Percentiles rank a stretch among this genome's conserved stretches.
Evolutionary conservation across 2,113 vertebrate genomes (phyloP).

Genomic region (Crypturellus undulatus): DNA sequence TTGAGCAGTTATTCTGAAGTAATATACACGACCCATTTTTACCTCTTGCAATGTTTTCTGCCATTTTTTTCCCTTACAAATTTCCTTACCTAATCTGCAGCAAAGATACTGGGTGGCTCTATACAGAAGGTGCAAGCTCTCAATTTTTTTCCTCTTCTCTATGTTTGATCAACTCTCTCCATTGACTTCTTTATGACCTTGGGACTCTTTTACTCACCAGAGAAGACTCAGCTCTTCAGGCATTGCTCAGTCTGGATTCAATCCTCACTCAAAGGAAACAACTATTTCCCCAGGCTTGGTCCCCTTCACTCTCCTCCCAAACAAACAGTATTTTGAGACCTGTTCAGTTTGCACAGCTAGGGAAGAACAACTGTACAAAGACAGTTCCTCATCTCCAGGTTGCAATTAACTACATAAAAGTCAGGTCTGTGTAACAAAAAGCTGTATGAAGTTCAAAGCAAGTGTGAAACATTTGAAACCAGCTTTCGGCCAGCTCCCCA

Average conservation of each 20-base stretch:
- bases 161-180: background rate
- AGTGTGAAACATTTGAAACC: background rate
- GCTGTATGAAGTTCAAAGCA: background rate
- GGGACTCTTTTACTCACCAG: background rate
- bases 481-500: background rate
- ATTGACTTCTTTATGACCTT: background rate
- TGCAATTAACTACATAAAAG: background rate
- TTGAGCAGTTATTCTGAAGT: background rate
- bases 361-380: background rate
- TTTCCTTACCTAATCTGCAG: background rate
- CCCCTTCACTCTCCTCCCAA: background rate
- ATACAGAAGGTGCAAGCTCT: background rate
- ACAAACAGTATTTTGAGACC: background rate
- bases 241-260: background rate
- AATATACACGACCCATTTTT: background rate
- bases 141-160: background rate
- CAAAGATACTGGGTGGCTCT: background rate
- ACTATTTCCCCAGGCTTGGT: background rate
- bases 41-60: background rate
- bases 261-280: background rate
- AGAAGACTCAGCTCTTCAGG: background rate
- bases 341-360: background rate
- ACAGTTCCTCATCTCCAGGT: background rate
- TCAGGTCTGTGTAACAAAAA: background rate
- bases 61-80: background rate